phyloP scores from a whole-genome alignment of 2,113 vertebrate species.

The Hemiprocne comata region DNA sequence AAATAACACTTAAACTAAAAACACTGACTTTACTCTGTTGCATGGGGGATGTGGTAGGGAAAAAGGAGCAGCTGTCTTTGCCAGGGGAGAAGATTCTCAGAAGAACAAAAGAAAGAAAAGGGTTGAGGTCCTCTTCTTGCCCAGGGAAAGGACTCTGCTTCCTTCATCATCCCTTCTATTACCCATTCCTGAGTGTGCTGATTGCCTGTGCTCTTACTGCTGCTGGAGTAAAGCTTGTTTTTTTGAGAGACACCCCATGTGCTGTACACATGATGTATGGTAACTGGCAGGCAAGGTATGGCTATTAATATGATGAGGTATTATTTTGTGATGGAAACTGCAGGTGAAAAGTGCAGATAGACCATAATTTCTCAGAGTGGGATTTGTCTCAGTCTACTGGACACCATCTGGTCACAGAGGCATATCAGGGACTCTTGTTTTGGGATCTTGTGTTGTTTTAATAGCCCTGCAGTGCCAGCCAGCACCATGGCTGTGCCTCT shows the following conservation, averaged over 20 bases:
- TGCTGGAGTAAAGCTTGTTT: neutral
- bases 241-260: neutral
- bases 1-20: neutral
- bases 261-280: neutral
- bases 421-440: neutral
- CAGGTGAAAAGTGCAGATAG: neutral
- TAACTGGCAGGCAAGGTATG: neutral
- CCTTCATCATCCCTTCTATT: neutral
- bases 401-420: neutral
- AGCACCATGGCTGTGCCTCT: accelerated
- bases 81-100: neutral
- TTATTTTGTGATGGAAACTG: neutral
- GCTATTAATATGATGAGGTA: neutral
- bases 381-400: neutral
- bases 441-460: neutral
- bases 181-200: neutral
- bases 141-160: neutral
- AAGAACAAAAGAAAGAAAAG: neutral
- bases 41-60: accelerated
- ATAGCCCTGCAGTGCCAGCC: too few species aligned
- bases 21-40: neutral
- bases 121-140: neutral
- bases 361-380: neutral
- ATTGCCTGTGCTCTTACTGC: neutral
- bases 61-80: neutral